These are phyloP conservation scores for Thera britannica DNA, from an alignment of 2,888 invertebrate genomes.

Conservation along the genomic window DNA sequence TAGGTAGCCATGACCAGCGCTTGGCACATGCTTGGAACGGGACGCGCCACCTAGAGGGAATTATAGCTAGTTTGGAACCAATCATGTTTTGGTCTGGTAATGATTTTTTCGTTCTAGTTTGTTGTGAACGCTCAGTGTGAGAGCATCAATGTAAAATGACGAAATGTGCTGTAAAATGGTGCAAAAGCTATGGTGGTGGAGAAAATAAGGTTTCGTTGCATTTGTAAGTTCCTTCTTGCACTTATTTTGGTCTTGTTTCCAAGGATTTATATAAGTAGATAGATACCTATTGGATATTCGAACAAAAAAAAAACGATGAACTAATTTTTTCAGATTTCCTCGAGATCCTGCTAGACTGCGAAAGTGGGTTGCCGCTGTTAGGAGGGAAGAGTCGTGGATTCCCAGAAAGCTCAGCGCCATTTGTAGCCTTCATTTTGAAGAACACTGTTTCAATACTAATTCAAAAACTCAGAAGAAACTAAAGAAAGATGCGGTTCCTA, in stretches of 20 bases:
- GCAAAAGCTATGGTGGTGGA: conserved; percentile 35
- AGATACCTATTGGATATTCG: too few relatives aligned
- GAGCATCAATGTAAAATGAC: conserved; percentile 20
- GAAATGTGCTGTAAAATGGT: conserved; percentile 35
- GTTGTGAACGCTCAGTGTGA: conserved; percentile 7
- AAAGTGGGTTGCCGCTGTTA: conserved; percentile 32
- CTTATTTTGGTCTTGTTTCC: too few relatives aligned
- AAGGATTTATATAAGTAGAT: too few relatives aligned
- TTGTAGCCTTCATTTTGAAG: conserved; percentile 33
- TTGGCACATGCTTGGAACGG: neutral
- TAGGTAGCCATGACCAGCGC: too few relatives aligned
- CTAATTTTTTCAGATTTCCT: conserved; percentile 27
- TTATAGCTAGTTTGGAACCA: conserved; percentile 27
- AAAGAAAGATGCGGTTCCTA: conserved; percentile 31
- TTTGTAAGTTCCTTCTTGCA: conserved; percentile 18
- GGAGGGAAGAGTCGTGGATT: conserved; percentile 33
- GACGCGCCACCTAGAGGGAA: conserved; percentile 14
- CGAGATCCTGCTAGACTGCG: conserved; percentile 29
- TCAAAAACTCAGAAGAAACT: conserved; percentile 34
- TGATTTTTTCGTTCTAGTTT: conserved; percentile 30
- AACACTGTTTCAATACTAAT: conserved; percentile 32
- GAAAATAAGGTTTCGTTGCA: conserved; percentile 34
- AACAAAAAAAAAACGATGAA: neutral
- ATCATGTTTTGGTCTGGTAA: conserved; percentile 34
- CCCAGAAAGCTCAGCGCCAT: conserved; percentile 33